Conservation (phyloP, 2,888 invertebrate genomes). For the Drosophila borborema region DNA sequence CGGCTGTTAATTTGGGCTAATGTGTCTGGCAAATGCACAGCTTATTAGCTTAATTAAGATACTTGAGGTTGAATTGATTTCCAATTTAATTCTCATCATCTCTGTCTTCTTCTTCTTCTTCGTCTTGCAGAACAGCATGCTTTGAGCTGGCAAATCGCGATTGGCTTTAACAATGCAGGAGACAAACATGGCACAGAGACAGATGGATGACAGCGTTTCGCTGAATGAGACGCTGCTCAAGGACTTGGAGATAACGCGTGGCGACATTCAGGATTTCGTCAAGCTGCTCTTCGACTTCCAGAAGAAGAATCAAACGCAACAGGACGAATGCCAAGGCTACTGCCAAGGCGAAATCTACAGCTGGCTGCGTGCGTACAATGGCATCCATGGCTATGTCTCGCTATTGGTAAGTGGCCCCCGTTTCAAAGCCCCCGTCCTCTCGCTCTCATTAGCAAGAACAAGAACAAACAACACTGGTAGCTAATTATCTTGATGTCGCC, state of each 20-base stretch:
- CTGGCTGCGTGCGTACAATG: slow-evolving; percentile 88
- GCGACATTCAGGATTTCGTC: slow-evolving; percentile 77
- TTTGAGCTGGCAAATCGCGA: neutral
- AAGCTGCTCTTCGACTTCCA: slow-evolving; percentile 66
- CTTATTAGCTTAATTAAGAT: slow-evolving; percentile 12
- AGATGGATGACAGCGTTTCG: slow-evolving; percentile 1
- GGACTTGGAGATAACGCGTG: slow-evolving; percentile 63
- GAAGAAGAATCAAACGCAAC: slow-evolving; percentile 52
- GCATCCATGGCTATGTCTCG: slow-evolving; percentile 93
- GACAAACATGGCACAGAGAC: slow-evolving; percentile 36
- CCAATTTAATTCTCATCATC: neutral
- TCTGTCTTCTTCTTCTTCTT: too few species aligned
- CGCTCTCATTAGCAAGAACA: slow-evolving; percentile 21
- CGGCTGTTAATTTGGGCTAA: slow-evolving; percentile 13
- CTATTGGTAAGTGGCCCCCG: slow-evolving; percentile 88
- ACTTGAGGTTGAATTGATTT: neutral
- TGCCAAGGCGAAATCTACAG: slow-evolving; percentile 88
- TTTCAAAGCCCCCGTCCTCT: neutral
- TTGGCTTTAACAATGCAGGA: slow-evolving; percentile 49
- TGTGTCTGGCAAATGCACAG: slow-evolving; percentile 11
- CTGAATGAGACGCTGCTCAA: slow-evolving; percentile 57
- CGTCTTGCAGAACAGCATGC: slow-evolving; percentile 25
- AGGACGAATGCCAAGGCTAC: slow-evolving; percentile 85
- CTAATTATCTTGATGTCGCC: slow-evolving; percentile 45
- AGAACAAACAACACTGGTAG: neutral